A percentile compares a stretch with the other conserved stretches of the same genome.
Evolutionary conservation across 2,113 vertebrate species (phyloP).

Genomic region (Melanotaenia duboulayi): DNA sequence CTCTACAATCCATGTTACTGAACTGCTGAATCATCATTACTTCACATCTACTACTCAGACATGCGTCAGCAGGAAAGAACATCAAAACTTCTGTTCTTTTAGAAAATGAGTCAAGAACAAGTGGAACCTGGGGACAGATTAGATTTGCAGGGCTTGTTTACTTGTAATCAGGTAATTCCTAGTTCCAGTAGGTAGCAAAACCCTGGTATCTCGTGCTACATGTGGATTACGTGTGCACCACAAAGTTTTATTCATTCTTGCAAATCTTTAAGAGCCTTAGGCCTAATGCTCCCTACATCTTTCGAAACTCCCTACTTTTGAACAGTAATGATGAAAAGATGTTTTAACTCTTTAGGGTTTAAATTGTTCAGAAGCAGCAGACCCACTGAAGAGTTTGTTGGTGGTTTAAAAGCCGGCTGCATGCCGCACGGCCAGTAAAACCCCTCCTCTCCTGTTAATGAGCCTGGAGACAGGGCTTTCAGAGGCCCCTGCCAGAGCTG

Average conservation of each 20-base stretch:
- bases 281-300: conserved; percentile 38
- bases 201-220: background rate
- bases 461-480: conserved; percentile 58
- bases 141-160: background rate
- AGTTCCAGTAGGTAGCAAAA: background rate
- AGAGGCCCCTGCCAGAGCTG: conserved; percentile 59
- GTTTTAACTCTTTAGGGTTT: conserved; percentile 42
- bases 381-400: conserved; percentile 42
- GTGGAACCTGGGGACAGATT: background rate
- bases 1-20: conserved; percentile 37
- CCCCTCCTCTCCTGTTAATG: conserved; percentile 71
- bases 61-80: conserved; percentile 21
- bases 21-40: conserved; percentile 61
- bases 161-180: background rate
- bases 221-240: conserved; percentile 34
- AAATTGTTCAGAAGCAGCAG: conserved; percentile 39
- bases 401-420: conserved; percentile 66
- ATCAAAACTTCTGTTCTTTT: conserved; percentile 12
- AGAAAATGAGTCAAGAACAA: background rate
- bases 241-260: conserved; percentile 7
- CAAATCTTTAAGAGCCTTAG: conserved; percentile 16
- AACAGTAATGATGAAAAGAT: conserved; percentile 55
- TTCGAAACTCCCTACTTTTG: conserved; percentile 9
- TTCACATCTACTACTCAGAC: conserved; percentile 33
- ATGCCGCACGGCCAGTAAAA: conserved; percentile 73